These are phyloP conservation scores for Volucella inflata DNA, from an alignment of 2,888 invertebrate genomes.

Conservation along the genomic window DNA sequence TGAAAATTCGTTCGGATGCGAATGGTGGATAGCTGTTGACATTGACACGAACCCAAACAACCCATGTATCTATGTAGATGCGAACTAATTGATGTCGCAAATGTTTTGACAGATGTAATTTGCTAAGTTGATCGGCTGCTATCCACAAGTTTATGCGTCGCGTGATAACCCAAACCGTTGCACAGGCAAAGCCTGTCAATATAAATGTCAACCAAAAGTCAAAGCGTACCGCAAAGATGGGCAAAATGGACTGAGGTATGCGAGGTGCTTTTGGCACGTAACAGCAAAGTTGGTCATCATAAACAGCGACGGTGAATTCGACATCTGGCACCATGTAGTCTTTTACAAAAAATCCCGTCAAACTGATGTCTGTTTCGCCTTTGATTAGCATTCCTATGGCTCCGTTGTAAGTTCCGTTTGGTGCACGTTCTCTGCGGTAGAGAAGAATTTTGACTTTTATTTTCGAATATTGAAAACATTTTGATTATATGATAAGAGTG, in stretches of 20 bases:
- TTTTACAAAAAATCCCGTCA: conserved; percentile 84
- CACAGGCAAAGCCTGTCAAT: conserved; percentile 79
- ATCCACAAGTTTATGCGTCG: conserved; percentile 79
- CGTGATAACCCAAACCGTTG: conserved; percentile 79
- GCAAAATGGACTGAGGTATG: conserved; percentile 83
- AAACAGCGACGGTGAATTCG: conserved; percentile 82
- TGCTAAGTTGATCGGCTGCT: conserved; percentile 44
- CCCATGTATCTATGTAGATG: conserved; percentile 81
- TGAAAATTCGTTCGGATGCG: conserved; percentile 81
- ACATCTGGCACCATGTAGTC: conserved; percentile 83
- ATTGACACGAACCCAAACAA: conserved; percentile 82
- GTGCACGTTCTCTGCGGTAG: conserved; percentile 72
- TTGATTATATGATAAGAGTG: neutral
- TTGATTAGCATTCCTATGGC: conserved; percentile 82
- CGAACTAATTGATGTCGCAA: conserved; percentile 78
- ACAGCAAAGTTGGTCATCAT: conserved; percentile 83
- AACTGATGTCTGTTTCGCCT: conserved; percentile 81
- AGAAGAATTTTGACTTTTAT: neutral
- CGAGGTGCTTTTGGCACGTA: conserved; percentile 83
- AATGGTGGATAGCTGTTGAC: conserved; percentile 81
- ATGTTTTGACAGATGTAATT: conserved; percentile 38
- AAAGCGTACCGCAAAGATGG: conserved; percentile 81
- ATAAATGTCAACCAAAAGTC: conserved; percentile 82
- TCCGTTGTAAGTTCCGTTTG: conserved; percentile 82
- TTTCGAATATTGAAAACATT: neutral